Evolutionary conservation across 2,888 invertebrate species (phyloP), one percentile per base, ranked within the genome.

Genomic region (Piscicola geometra): DNA sequence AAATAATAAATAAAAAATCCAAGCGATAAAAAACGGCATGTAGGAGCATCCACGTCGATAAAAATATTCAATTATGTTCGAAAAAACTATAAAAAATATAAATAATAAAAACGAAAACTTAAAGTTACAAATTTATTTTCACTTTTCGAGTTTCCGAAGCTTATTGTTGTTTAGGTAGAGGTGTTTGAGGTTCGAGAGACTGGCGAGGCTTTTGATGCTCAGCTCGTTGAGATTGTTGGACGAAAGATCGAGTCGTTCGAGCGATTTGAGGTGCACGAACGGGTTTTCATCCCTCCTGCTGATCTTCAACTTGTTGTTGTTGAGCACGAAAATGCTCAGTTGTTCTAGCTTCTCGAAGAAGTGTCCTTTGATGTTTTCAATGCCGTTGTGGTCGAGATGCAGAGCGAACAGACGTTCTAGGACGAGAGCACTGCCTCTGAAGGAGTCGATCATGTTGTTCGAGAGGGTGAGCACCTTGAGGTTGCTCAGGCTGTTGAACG

Each of bases 401-500:
- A 80, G 72, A 35, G 70, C 71, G 33, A 75, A 60, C 56, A 80
- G 76, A 2, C 70, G 76, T n/a, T 60, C 56, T 9, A 80, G 73
- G n/a, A 77, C 78, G 21, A 80, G 78, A 2, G 78, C 77, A 15
- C 73, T 75, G 21, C 28, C 66, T 47, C 52, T 67, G n/a, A 80
- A 60, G n/a, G 36, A 78, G 25, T 64, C 69, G 67, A 80, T 68
- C 21, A 76, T 71, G 68, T 80, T 80, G 36, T 71, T 69, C 68
- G 78, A 76, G 50, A 80, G 73, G 28, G 77, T 79, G n/a, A 80
- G 73, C n/a, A 80, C 79, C 41, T 78, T 79, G 25, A 80, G 77
- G 68, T 76, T 77, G 52, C 35, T 41, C 32, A 78, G n/a, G 60
- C 77, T 36, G 28, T 72, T 35, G 71, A 80, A 78, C 15, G 70